Percentiles rank a stretch among this genome's conserved stretches.
These are phyloP conservation scores for Augochlora pura DNA, from an alignment of 1,140 invertebrate genomes.

Conservation along the genomic window DNA sequence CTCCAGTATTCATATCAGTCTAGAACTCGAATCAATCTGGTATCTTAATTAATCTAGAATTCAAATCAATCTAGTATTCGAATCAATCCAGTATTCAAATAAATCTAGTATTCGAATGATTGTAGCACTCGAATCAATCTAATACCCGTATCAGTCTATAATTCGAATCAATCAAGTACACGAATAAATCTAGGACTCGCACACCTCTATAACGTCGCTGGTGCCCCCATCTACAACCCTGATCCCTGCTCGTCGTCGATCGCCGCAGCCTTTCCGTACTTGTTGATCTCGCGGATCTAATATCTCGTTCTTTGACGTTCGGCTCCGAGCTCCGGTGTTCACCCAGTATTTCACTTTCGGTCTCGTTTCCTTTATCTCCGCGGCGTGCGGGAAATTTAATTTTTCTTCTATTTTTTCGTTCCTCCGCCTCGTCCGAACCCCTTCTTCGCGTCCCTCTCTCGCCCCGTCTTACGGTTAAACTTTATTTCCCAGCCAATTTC, in stretches of 20 bases:
- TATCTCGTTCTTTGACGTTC: conserved; percentile 6
- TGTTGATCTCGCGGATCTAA: not conserved
- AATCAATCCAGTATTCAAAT: too few relatives aligned
- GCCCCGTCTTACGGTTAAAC: conserved; percentile 1
- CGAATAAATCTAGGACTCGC: too few relatives aligned
- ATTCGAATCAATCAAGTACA: too few relatives aligned
- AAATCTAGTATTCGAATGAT: too few relatives aligned
- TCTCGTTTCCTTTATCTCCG: not conserved
- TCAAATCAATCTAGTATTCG: too few relatives aligned
- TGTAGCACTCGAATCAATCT: too few relatives aligned
- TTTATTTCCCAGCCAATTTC: conserved; percentile 32
- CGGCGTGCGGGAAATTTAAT: conserved; percentile 23
- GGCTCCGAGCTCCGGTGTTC: not conserved
- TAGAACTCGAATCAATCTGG: too few relatives aligned
- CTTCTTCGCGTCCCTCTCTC: not conserved
- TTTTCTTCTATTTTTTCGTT: conserved; percentile 15
- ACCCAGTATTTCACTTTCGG: not conserved
- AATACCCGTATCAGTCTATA: too few relatives aligned
- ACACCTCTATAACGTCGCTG: too few relatives aligned
- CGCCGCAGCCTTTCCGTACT: not conserved
- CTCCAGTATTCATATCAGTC: too few relatives aligned
- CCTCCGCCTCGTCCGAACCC: not conserved
- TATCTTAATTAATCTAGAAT: too few relatives aligned
- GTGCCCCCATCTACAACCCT: too few relatives aligned
- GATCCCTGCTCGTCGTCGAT: not conserved